phyloP scores from a whole-genome alignment of 2,113 vertebrate species.

The Pseudorhombus dupliciocellatus region DNA sequence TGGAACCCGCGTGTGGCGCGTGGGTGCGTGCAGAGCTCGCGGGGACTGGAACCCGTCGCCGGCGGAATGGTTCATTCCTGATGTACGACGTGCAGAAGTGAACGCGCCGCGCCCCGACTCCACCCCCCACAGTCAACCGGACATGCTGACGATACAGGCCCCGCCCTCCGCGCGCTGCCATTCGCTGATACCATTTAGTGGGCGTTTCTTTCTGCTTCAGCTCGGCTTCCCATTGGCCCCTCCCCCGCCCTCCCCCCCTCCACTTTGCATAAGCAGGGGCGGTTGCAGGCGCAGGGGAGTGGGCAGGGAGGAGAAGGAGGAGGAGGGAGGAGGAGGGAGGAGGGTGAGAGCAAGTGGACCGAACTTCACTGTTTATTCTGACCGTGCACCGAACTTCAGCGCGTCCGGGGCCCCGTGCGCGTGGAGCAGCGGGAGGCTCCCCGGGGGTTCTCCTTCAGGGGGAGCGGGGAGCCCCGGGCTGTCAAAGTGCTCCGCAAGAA shows the following conservation, averaged over 20 bases:
- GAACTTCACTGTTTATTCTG: constrained; percentile 75
- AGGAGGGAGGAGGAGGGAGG: too few species aligned
- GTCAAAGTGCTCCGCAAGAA: too few species aligned
- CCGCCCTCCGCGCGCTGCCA: constrained; percentile 4
- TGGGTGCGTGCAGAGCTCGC: background rate
- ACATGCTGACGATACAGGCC: constrained; percentile 10
- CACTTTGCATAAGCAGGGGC: constrained; percentile 81
- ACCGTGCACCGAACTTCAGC: constrained; percentile 66
- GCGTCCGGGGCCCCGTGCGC: too few species aligned
- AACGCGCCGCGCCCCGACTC: constrained; percentile 90
- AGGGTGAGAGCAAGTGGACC: constrained; percentile 78
- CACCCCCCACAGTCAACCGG: constrained; percentile 63
- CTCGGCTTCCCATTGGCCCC: constrained; percentile 29
- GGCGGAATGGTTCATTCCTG: constrained; percentile 85
- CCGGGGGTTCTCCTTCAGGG: too few species aligned
- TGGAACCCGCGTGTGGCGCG: background rate
- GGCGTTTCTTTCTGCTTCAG: constrained; percentile 1
- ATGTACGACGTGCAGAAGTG: constrained; percentile 94
- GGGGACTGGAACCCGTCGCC: constrained; percentile 41
- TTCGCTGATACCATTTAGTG: constrained; percentile 24
- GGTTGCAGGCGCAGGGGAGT: constrained; percentile 81
- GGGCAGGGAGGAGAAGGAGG: constrained; percentile 75
- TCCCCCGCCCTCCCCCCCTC: background rate
- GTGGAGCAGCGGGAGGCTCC: too few species aligned
- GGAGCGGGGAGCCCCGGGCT: too few species aligned